These are phyloP conservation scores for Palythoa caribaeorum DNA, from an alignment of 92 coral and sea anemone genomes.

Conservation along the genomic window DNA sequence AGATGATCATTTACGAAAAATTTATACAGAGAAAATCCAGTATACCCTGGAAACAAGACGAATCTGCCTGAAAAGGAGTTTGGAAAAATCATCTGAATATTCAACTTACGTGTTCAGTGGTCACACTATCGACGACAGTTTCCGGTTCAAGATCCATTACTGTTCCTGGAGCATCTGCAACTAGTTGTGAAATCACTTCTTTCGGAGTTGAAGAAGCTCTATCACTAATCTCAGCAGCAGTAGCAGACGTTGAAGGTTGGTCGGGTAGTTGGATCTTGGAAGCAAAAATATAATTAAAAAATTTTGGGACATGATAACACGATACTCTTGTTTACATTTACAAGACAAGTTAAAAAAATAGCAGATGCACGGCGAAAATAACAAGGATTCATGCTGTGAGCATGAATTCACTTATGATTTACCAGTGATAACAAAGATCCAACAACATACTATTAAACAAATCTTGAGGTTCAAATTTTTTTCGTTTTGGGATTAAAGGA, in stretches of 20 bases:
- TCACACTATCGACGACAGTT: slow-evolving; percentile 17
- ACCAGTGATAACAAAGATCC: slow-evolving; percentile 24
- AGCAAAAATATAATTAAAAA: slow-evolving; percentile 11
- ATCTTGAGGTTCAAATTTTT: neutral
- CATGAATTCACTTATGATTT: slow-evolving; percentile 17
- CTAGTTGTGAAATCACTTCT: slow-evolving; percentile 8
- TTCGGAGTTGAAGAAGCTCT: neutral
- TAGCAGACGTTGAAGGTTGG: slow-evolving; percentile 18
- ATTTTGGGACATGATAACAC: neutral
- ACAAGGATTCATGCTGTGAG: slow-evolving; percentile 14
- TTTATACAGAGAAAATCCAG: slow-evolving; percentile 1
- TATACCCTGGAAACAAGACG: neutral
- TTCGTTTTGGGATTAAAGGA: slow-evolving; percentile 17
- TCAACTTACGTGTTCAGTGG: slow-evolving; percentile 4
- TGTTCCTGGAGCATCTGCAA: slow-evolving; percentile 18
- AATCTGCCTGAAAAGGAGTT: slow-evolving; percentile 21
- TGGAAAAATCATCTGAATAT: neutral
- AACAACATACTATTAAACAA: slow-evolving; percentile 29
- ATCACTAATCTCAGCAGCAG: slow-evolving; percentile 17
- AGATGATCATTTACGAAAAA: neutral
- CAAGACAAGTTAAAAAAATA: slow-evolving; percentile 12
- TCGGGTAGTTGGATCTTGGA: slow-evolving; percentile 11
- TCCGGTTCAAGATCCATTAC: neutral
- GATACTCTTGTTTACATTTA: neutral
- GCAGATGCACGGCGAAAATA: neutral